Conservation (phyloP, 2,797 vertebrate species). For the Sylvia borin region DNA sequence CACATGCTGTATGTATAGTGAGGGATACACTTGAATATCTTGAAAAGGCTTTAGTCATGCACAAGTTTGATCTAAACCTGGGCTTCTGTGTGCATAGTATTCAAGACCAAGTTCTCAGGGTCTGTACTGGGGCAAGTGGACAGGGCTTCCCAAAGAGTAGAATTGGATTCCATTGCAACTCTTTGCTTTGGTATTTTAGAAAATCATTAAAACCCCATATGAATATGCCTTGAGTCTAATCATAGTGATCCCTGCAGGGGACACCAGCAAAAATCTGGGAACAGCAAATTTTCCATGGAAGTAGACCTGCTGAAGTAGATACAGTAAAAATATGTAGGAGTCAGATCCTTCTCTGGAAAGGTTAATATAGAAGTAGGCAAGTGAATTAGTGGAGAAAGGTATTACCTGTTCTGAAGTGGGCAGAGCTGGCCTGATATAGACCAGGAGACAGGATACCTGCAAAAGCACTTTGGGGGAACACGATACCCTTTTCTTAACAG, state of each 20-base stretch:
- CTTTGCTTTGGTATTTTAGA: not conserved
- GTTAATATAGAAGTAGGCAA: not conserved
- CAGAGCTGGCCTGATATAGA: not conserved
- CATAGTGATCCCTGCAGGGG: not conserved
- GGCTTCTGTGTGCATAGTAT: not conserved
- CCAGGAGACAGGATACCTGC: not conserved
- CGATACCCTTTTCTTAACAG: not conserved
- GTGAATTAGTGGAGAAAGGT: not conserved
- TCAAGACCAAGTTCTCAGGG: not conserved
- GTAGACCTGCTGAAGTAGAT: not conserved
- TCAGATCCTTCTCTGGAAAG: not conserved
- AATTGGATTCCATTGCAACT: not conserved
- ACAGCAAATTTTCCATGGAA: not conserved
- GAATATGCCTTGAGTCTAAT: not conserved
- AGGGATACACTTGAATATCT: not conserved
- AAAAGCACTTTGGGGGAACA: not conserved
- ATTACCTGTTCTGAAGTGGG: not conserved
- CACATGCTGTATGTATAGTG: fast-evolving
- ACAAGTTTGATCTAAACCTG: not conserved
- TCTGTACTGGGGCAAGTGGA: not conserved
- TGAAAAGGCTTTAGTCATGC: not conserved
- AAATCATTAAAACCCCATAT: not conserved
- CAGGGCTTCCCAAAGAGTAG: not conserved
- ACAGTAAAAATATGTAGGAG: not conserved
- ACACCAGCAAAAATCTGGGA: not conserved